Base-by-base conservation (phyloP, 2,113 vertebrate species). In the Proteles cristata region DNA sequence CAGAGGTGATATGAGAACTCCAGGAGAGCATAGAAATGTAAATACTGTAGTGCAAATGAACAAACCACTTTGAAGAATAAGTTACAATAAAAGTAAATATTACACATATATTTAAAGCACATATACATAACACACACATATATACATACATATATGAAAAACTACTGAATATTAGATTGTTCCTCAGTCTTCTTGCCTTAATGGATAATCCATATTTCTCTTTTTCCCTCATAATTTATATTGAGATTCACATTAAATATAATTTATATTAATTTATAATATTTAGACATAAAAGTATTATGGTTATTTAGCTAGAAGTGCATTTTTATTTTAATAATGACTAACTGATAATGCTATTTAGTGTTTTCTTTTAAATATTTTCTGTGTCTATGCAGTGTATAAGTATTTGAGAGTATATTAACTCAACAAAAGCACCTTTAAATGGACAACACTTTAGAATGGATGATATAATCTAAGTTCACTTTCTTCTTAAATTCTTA, bases 251-350 rank as follows among this genome's bases (percentile, higher is more conserved):
- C 48, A 48, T 31, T 48, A 77, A 77, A 48, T 48, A 9, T 77
- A 77, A 48, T 77, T 77, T 77, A 48, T 10, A 6, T n/a, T 82
- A 80, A 89, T 65, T 90, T 84, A 31, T 45, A 84, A 17, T 33
- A 91, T 25, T 94, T 84, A 88, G 28, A 39, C 21, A 84, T 65
- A 74, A 90, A 95, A 88, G 76, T 87, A 87, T 73, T 61, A 28
- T n/a, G 19, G 11, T 68, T 58, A 90, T 48, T 74, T 84, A 90
- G 26, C 73, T 48, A 79, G 23, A 83, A 88, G 5, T 26, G 1
- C 1, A 87, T 77, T 82, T 87, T 90, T 74, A 88, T 69, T 77
- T 89, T 73, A 73, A 53, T n/a, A 83, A 50, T 8, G 90, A 16
- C 17, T 63, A 9, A 77, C 21, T 93, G 35, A 61, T 55, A 79